Base-by-base conservation (phyloP, 2,113 vertebrate genomes). In the Catharus bicknelli region DNA sequence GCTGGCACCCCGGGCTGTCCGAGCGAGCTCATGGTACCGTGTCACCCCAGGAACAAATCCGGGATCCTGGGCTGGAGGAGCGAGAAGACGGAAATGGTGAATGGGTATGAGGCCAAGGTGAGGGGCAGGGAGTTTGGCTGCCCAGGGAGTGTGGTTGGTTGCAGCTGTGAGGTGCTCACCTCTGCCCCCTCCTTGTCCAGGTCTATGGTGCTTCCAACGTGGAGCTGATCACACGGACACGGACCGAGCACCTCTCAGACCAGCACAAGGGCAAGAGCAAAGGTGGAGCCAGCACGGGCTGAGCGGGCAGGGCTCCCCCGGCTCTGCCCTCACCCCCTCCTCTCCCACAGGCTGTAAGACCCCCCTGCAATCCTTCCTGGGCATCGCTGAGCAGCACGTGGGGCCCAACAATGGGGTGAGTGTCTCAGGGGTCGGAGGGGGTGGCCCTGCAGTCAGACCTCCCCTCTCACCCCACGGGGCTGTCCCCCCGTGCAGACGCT, bases 31-130 rank as follows among this genome's bases (percentile, higher is more conserved):
- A 58, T 0, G 30, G 68, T 91, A 42, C 92, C 43, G 53, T 87
- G 63, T 78, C 64, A 43, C 90, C 40, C 36, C 97, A 99, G 99
- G 98, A 99, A 99, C 95, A 99, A 99, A 95, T 99, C 99, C 0
- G 99, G 99, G 38, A 99, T 99, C 91, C 97, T 99, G 96, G 99
- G 99, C 95, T 99, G 99, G 99, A 98, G 98, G 77, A 99, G 99
- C 1, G 99, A 99, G 98, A 99, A 99, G 98, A 99, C 98, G 0
- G 99, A 99, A 96, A 97, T 97, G 90, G 99, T 99, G 97, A 99
- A 99, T 7, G 99, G 99, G 78, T 99, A 99, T 0, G 99, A 99
- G 96, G 97, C 99, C 89, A 99, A 99, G 99, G 99, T 99, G 95
- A 98, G 97, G 73, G 34, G 10, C 30, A 9, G 69, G 43, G 59